phyloP scores from a whole-genome alignment of 2,113 vertebrate genomes.

The Bostrychus sinensis region DNA sequence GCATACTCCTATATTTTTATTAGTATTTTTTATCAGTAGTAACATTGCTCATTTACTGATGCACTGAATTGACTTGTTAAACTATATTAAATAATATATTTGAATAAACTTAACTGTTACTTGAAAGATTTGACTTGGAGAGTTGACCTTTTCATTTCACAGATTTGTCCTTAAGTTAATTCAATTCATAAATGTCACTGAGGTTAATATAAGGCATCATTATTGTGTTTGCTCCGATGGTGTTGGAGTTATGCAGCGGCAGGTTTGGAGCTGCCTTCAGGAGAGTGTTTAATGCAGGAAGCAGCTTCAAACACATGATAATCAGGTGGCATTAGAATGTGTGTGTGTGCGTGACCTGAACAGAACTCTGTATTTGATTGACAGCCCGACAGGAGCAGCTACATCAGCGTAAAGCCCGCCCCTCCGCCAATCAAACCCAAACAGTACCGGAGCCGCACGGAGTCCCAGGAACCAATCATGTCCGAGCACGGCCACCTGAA shows the following conservation, averaged over 20 bases:
- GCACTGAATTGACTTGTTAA: background rate
- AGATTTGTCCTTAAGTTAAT: no score
- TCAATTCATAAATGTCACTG: no score
- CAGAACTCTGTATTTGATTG: slow-evolving; percentile 19
- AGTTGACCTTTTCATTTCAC: no score
- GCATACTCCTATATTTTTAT: background rate
- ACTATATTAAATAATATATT: background rate
- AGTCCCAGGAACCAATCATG: slow-evolving; percentile 51
- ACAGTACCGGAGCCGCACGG: slow-evolving; percentile 69
- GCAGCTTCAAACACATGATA: background rate
- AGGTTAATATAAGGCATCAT: no score
- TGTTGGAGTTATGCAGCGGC: background rate
- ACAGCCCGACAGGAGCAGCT: slow-evolving; percentile 72
- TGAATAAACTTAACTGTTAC: background rate
- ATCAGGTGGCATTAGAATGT: background rate
- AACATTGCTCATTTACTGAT: background rate
- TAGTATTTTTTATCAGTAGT: background rate
- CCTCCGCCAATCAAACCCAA: slow-evolving; percentile 75
- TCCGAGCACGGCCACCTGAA: slow-evolving; percentile 47
- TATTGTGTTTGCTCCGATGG: no score
- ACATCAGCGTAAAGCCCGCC: slow-evolving; percentile 43
- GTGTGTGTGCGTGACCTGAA: background rate
- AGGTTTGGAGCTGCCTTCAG: background rate
- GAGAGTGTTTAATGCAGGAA: background rate
- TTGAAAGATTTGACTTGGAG: no score